Percentiles rank a stretch among this genome's conserved stretches.
phyloP scores from a whole-genome alignment of 1,140 invertebrate genomes.

The Neuroterus valhalla region DNA sequence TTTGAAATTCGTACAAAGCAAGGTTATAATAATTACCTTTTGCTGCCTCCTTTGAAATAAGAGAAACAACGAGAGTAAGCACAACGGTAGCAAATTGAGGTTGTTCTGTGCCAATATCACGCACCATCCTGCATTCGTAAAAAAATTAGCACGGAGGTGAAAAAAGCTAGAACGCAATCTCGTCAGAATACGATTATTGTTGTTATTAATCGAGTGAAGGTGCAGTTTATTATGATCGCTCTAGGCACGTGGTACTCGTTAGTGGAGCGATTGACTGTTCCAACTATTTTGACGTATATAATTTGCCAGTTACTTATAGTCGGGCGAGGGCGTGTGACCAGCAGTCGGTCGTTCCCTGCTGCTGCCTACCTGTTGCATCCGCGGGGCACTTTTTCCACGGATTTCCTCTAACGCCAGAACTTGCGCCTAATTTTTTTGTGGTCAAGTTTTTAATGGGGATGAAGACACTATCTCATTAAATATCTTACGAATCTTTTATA shows the following conservation, averaged over 20 bases:
- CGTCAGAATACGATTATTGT: neutral
- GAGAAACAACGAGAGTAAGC: no score
- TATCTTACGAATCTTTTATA: no score
- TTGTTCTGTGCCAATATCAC: no score
- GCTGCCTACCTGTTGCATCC: constrained; percentile 19
- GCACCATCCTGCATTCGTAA: no score
- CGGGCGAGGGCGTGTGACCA: neutral
- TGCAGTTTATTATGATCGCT: constrained; percentile 17
- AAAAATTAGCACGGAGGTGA: no score
- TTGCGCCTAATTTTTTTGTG: constrained; percentile 37
- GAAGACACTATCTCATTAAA: neutral
- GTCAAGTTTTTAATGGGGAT: neutral
- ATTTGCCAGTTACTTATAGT: neutral
- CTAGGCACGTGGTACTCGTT: constrained; percentile 19
- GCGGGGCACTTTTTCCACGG: constrained; percentile 20
- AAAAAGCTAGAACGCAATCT: no score
- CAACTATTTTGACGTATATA: neutral
- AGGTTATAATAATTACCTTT: no score
- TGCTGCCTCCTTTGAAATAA: no score
- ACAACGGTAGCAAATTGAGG: no score
- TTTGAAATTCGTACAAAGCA: no score
- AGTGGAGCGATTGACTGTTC: constrained; percentile 11
- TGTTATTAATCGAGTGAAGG: constrained; percentile 8
- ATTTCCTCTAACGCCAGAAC: constrained; percentile 42
- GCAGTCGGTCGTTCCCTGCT: neutral